phyloP scores from a whole-genome alignment of 2,888 invertebrate genomes.

The Campoletis raptor region DNA sequence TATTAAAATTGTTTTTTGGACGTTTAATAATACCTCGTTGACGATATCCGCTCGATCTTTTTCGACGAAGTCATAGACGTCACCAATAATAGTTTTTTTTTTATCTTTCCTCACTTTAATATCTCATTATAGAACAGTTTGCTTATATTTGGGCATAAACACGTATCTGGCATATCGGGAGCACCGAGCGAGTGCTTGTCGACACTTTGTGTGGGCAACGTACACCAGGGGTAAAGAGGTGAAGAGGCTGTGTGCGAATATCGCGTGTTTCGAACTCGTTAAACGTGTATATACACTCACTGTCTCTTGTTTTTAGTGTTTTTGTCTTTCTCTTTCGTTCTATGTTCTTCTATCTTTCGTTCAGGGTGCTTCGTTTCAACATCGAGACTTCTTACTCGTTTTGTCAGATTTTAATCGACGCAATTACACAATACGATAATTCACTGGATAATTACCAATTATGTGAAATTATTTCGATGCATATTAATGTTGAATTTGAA shows the following conservation, averaged over 20 bases:
- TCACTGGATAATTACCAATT: background rate
- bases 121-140: background rate
- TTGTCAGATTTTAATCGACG: conserved; percentile 29
- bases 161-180: conserved; percentile 52
- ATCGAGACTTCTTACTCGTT: conserved; percentile 69
- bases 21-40: background rate
- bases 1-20: background rate
- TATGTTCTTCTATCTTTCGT: background rate
- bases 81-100: background rate
- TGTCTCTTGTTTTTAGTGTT: background rate
- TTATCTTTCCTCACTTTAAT: background rate
- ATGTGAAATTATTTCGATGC: background rate
- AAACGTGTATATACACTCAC: conserved; percentile 44
- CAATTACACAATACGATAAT: background rate
- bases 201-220: conserved; percentile 17
- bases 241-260: conserved; percentile 55
- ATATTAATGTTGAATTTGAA: background rate
- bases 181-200: conserved; percentile 19
- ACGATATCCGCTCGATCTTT: background rate
- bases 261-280: conserved; percentile 72
- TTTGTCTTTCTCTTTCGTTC: background rate
- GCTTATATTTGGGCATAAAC: conserved; percentile 39
- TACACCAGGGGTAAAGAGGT: conserved; percentile 2
- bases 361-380: conserved; percentile 69
- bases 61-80: conserved; percentile 12